phyloP scores from a whole-genome alignment of 2,113 vertebrate genomes.

The Colinus virginianus region DNA sequence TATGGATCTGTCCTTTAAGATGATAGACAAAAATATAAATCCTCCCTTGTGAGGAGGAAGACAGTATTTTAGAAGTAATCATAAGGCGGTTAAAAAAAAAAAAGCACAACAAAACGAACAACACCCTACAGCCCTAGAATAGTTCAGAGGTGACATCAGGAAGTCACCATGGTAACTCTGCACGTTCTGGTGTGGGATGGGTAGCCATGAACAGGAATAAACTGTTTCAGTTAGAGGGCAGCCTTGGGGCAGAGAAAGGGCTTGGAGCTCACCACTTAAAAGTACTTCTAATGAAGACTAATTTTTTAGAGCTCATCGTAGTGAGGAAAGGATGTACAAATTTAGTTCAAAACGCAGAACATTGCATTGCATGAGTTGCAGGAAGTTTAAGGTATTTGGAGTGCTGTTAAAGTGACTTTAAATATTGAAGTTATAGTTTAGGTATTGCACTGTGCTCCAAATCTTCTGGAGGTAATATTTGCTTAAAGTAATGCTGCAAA shows the following conservation, averaged over 20 bases:
- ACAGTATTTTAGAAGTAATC: not conserved
- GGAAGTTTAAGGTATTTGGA: accelerated
- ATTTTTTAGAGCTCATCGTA: not conserved
- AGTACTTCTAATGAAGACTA: not conserved
- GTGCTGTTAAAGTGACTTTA: not conserved
- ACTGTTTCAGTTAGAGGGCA: not conserved
- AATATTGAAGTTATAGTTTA: not conserved
- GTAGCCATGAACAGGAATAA: not conserved
- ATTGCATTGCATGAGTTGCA: not conserved
- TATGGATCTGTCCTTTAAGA: not conserved
- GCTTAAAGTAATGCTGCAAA: not conserved
- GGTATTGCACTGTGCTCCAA: not conserved
- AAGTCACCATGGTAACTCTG: not conserved
- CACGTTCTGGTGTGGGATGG: not conserved
- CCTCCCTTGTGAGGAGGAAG: not conserved
- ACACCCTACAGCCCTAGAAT: not conserved
- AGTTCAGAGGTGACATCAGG: not conserved
- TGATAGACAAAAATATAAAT: not conserved
- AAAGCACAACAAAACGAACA: not conserved
- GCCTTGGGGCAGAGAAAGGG: not conserved
- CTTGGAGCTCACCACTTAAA: not conserved
- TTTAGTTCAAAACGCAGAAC: not conserved
- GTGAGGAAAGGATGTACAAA: not conserved
- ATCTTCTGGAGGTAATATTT: not conserved
- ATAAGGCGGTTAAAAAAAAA: not conserved